Base-by-base conservation (phyloP, 2,113 vertebrate species). In the Petromus typicus region DNA sequence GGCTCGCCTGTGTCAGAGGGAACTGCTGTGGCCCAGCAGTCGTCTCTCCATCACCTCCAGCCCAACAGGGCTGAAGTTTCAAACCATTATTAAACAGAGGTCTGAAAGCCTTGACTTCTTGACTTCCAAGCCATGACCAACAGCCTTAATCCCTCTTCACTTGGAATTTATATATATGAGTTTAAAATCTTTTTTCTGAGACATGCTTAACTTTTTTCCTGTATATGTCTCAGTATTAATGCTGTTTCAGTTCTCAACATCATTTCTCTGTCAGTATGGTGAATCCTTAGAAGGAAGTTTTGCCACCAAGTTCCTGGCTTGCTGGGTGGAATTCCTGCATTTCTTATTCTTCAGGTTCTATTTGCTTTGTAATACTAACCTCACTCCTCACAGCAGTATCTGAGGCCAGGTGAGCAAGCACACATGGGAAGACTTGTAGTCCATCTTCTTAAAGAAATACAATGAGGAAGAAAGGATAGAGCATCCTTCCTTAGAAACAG, bases 311-410 rank as follows among this genome's bases (percentile, higher is more conserved):
- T 8, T 0, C 45, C 22, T n/a, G 4, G 9, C 56, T 3, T 16
- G n/a, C 17, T 48, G 40, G 86, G 66, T 40, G 7, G 10, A 73
- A 80, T 5, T 56, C 76, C 79, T 25, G 13, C 43, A 17, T 67
- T 78, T 56, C n/a, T 61, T 54, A 6, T 37, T 45, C 25, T 43
- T 34, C 3, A 43, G 64, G n/a, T 89, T 81, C 1, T 40, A 27
- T 91, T 93, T 95, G 63, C 92, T 91, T 61, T 81, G 89, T 75
- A 71, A 85, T 61, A 12, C 18, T 67, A 76, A 22, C 86, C 57
- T 84, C 6, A 8, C 63, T 67, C 57, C 56, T 92, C 48, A 30
- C 0, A 40, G 71, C 66, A 61, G 76, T 57, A n/a, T 83, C 34
- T 27, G n/a, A 67, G 66, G 71, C 71, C 69, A 34, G 43, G 13